These are phyloP conservation scores for Forbesichthys agassizii DNA, from an alignment of 2,113 vertebrate species.

Conservation along the genomic window DNA sequence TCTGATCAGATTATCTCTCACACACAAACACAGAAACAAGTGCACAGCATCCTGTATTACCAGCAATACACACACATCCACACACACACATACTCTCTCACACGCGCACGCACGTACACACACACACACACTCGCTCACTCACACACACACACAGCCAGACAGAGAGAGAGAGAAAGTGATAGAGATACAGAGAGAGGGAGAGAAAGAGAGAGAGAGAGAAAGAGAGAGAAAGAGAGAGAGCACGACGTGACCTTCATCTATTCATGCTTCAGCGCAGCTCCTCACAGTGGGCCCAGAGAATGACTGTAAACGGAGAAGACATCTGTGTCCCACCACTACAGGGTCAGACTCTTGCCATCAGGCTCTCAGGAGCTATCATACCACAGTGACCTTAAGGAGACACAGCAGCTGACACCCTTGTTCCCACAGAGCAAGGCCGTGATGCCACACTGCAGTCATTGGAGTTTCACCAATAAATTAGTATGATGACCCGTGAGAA, in stretches of 20 bases:
- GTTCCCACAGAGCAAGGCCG: not conserved
- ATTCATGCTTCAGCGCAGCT: slow-evolving; percentile 24
- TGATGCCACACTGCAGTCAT: too few relatives aligned
- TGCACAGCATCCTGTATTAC: not conserved
- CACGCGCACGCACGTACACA: too few relatives aligned
- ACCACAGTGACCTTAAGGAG: slow-evolving; percentile 38
- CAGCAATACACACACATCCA: not conserved
- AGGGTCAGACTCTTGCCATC: slow-evolving; percentile 31
- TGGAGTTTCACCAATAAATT: not conserved
- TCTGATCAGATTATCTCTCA: too few relatives aligned
- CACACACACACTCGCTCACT: not conserved
- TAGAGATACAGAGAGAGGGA: too few relatives aligned
- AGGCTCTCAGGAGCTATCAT: slow-evolving; percentile 28
- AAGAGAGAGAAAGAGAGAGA: too few relatives aligned
- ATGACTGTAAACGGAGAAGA: slow-evolving; percentile 58
- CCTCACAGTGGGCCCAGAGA: slow-evolving; percentile 36
- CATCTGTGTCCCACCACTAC: slow-evolving; percentile 52
- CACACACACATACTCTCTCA: not conserved
- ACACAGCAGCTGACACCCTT: slow-evolving; percentile 25
- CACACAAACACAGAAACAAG: not conserved
- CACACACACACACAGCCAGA: not conserved
- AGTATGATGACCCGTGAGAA: too few relatives aligned
- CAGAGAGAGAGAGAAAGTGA: too few relatives aligned
- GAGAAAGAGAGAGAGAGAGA: too few relatives aligned
- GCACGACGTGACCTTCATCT: slow-evolving; percentile 53